These are phyloP conservation scores for Cosmia trapezina DNA, from an alignment of 2,888 invertebrate species.

Conservation along the genomic window DNA sequence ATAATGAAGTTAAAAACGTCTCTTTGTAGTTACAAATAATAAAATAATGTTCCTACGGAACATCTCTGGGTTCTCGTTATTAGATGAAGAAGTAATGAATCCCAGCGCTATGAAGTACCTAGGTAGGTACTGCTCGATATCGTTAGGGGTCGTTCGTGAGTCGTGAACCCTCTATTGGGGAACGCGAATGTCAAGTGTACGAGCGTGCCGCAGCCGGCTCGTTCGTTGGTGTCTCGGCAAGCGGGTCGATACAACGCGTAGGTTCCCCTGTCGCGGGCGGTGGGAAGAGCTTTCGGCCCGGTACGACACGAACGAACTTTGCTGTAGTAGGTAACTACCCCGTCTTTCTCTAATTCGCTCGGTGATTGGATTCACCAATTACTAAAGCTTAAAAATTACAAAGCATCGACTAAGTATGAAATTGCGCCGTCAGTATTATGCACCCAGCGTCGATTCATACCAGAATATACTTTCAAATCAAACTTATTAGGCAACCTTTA, in stretches of 20 bases:
- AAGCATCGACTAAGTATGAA: not conserved
- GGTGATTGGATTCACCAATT: constrained; percentile 7
- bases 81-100: not conserved
- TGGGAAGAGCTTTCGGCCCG: constrained; percentile 33
- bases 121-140: not conserved
- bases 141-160: constrained; percentile 48
- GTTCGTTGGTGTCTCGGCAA: constrained; percentile 64
- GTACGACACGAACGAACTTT: constrained; percentile 5
- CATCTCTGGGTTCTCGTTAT: not conserved
- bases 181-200: constrained; percentile 86
- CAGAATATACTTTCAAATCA: not conserved
- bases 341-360: not conserved
- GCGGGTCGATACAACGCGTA: constrained; percentile 72
- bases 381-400: not conserved
- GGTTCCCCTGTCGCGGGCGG: constrained; percentile 24
- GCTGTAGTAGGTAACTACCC: constrained; percentile 5
- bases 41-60: not conserved
- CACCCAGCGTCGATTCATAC: not conserved
- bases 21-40: not conserved
- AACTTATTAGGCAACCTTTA: not conserved
- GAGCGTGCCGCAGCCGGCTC: constrained; percentile 60
- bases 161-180: constrained; percentile 71
- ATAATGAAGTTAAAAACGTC: constrained; percentile 12
- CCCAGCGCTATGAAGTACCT: not conserved
- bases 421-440: not conserved